Percentiles rank a stretch among this genome's conserved stretches.
These are phyloP conservation scores for Philhelius pedissequus DNA, from an alignment of 2,888 invertebrate genomes.

Conservation along the genomic window DNA sequence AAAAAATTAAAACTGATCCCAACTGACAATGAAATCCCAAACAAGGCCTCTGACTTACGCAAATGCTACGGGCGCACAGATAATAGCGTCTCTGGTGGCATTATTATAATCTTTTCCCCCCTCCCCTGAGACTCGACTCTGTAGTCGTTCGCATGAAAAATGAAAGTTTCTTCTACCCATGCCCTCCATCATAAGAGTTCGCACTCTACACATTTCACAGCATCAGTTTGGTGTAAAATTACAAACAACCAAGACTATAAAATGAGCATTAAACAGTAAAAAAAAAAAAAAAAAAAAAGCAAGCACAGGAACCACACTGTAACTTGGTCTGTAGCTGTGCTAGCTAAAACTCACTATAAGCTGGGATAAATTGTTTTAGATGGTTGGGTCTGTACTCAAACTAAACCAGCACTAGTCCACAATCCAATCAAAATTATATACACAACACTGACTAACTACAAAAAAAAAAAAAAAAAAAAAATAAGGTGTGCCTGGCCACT, in stretches of 20 bases:
- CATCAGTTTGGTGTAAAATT: constrained; percentile 26
- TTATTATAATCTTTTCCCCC: background rate
- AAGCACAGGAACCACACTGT: background rate
- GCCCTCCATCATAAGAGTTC: background rate
- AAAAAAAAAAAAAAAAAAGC: background rate
- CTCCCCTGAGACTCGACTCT: background rate
- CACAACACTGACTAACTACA: constrained; percentile 23
- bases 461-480: background rate
- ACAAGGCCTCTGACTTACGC: constrained; percentile 5
- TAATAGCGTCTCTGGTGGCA: background rate
- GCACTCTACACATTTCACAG: background rate
- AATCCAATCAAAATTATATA: constrained; percentile 22
- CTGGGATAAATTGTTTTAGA: constrained; percentile 49
- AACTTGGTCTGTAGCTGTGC: background rate
- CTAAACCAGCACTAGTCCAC: background rate
- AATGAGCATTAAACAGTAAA: background rate
- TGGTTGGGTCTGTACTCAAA: constrained; percentile 31
- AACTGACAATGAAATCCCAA: constrained; percentile 18
- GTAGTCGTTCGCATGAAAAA: constrained; percentile 2
- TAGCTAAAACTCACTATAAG: background rate
- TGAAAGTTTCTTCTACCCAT: constrained; percentile 41
- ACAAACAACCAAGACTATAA: constrained; percentile 2
- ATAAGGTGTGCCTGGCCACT: constrained; percentile 44
- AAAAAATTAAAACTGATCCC: background rate
- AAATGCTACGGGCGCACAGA: constrained; percentile 17